Conservation (phyloP, 2,888 invertebrate genomes). For the Xestia rhomboidea region DNA sequence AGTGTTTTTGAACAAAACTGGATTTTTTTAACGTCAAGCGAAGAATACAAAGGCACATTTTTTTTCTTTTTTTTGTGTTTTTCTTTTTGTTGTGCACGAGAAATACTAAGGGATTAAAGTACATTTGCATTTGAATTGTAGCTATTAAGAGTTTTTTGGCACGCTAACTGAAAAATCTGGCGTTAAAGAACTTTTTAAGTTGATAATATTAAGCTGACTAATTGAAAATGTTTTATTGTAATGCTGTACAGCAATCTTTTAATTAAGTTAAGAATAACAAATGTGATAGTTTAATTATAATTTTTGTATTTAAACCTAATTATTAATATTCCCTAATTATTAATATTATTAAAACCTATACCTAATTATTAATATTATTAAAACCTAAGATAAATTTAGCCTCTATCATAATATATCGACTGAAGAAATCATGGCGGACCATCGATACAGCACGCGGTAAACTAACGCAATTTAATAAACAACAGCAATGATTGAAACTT, state of each 20-base stretch:
- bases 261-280: not conserved
- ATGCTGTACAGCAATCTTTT: not conserved
- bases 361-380: no score
- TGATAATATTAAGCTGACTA: slow-evolving; percentile 10
- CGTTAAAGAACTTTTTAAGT: not conserved
- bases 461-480: slow-evolving; percentile 52
- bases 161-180: slow-evolving; percentile 2
- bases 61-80: not conserved
- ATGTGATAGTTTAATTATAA: no score
- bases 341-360: no score
- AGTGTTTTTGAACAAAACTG: slow-evolving; percentile 33
- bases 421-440: slow-evolving; percentile 18
- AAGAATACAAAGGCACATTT: slow-evolving; percentile 34
- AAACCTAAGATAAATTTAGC: not conserved
- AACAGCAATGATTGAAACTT: slow-evolving; percentile 49
- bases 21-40: slow-evolving; percentile 19
- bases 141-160: slow-evolving; percentile 32
- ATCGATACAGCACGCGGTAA: slow-evolving; percentile 11
- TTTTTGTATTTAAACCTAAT: not conserved
- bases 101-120: slow-evolving; percentile 32
- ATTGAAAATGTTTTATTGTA: not conserved
- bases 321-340: no score
- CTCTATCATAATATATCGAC: slow-evolving; percentile 10
- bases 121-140: slow-evolving; percentile 40
- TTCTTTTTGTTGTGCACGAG: slow-evolving; percentile 10